A percentile compares a stretch with the other conserved stretches of the same genome.
These are phyloP conservation scores for Fissipunctia ypsillon DNA, from an alignment of 2,888 invertebrate species.

Conservation along the genomic window DNA sequence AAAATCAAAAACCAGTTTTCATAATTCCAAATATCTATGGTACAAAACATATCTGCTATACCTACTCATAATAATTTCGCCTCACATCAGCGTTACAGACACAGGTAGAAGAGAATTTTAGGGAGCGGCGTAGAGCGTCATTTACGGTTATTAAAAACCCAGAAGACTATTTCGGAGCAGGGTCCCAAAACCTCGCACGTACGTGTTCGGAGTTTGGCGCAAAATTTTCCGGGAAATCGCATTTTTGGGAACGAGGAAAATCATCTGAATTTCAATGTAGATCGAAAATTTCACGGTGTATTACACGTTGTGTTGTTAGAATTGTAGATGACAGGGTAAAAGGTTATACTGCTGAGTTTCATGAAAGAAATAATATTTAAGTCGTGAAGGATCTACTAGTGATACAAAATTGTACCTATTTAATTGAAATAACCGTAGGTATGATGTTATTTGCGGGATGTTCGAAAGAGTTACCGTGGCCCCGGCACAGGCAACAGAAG, in stretches of 20 bases:
- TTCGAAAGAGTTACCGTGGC: no score
- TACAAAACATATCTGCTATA: slow-evolving; percentile 10
- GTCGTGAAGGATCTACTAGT: not conserved
- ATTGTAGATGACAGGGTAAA: not conserved
- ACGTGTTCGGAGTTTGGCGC: slow-evolving; percentile 54
- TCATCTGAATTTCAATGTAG: slow-evolving; percentile 54
- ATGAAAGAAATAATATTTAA: not conserved
- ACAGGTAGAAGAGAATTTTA: slow-evolving; percentile 47
- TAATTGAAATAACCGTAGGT: not conserved
- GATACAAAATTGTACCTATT: not conserved
- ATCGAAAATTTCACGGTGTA: slow-evolving; percentile 52
- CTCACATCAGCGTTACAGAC: slow-evolving; percentile 15
- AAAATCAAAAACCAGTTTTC: not conserved
- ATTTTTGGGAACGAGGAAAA: slow-evolving; percentile 45
- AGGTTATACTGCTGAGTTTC: not conserved
- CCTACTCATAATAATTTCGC: slow-evolving; percentile 16
- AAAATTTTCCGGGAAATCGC: slow-evolving; percentile 53
- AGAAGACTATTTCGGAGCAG: slow-evolving; percentile 72
- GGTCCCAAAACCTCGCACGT: slow-evolving; percentile 63
- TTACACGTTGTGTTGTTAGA: slow-evolving; percentile 27
- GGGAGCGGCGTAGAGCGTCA: slow-evolving; percentile 63
- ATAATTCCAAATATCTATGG: not conserved
- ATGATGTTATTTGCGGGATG: no score
- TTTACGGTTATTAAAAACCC: slow-evolving; percentile 79
- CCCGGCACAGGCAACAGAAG: no score